Base-by-base conservation (phyloP, 2,888 invertebrate genomes). In the Acrobasis suavella region DNA sequence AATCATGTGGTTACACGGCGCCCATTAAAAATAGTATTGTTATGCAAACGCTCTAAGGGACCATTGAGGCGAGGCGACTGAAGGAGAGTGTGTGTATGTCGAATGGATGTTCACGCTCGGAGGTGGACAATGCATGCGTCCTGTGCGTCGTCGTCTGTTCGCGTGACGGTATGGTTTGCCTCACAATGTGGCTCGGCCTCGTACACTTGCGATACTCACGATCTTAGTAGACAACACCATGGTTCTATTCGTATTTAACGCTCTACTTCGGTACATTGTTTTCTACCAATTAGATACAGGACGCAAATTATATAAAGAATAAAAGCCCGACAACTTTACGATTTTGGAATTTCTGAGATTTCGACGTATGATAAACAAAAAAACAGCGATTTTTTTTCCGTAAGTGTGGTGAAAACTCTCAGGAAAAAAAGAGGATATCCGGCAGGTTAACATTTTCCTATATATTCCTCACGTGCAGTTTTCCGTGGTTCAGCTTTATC, bases 51-150 rank as follows among this genome's bases (percentile, higher is more conserved):
- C 71, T 75, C 75, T 80, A 85, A 83, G 81, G 81, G 83, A 83
- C 82, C 83, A 87, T 77, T 78, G 78, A 78, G 76, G 5, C 32
- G 32, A 32, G 32, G 80, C 72, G 73, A 74, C 65, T 77, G 73
- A 75, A 69, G 78, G 71, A 78, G 73, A 76, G 72, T 71, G 32
- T 32, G 0, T 76, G 83, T 42, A 22, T 81, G 85, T 87, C 83
- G 86, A 89, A 90, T 89, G 83, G 80, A 88, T 88, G 86, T 80
- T 74, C 73, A 75, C 78, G 76, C 78, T 81, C 76, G 81, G 82
- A 81, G 72, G 67, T 69, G 68, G 74, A 82, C 82, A 84, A 87
- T 82, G 77, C 73, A 69, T 70, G 75, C 75, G 78, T 78, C 80
- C 80, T 77, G 80, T 78, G 74, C 72, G 72, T 70, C 63, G 72